phyloP scores from a whole-genome alignment of 30 jellyfish, hydroid and myxozoan species.

The Nemopilema nomurai region DNA sequence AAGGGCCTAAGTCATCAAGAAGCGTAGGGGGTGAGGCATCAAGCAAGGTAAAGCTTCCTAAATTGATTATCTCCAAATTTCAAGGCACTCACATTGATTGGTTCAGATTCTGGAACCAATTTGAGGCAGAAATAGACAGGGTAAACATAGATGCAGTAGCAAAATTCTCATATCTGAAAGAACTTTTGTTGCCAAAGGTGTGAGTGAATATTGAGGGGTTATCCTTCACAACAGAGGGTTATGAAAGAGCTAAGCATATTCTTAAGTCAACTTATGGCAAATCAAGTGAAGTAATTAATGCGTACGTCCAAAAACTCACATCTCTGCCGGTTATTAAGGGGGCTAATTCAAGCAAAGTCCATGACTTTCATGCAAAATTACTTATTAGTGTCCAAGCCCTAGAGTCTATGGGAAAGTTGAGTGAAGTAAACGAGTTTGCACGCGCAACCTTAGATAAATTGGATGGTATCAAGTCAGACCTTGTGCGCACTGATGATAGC shows the following conservation, averaged over 20 bases:
- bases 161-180: conserved; percentile 70
- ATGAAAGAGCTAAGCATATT: conserved; percentile 75
- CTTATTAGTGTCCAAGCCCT: conserved; percentile 69
- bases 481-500: conserved; percentile 64
- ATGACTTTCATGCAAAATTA: conserved; percentile 46
- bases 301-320: conserved; percentile 46
- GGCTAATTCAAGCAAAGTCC: conserved; percentile 44
- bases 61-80: conserved; percentile 51
- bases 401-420: conserved; percentile 74
- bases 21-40: conserved; percentile 17
- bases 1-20: background rate
- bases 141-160: conserved; percentile 39
- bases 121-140: conserved; percentile 72
- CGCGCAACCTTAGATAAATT: conserved; percentile 72
- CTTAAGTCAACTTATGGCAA: conserved; percentile 65
- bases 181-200: conserved; percentile 53
- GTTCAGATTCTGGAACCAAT: conserved; percentile 72
- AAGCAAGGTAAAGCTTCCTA: conserved; percentile 73
- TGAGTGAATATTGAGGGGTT: conserved; percentile 38
- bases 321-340: conserved; percentile 47
- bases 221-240: conserved; percentile 71
- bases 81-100: conserved; percentile 78
- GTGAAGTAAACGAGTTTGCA: conserved; percentile 57
- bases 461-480: conserved; percentile 73
- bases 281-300: conserved; percentile 73